These are phyloP conservation scores for Spisula solida DNA, from an alignment of 2,888 invertebrate genomes.

Conservation along the genomic window DNA sequence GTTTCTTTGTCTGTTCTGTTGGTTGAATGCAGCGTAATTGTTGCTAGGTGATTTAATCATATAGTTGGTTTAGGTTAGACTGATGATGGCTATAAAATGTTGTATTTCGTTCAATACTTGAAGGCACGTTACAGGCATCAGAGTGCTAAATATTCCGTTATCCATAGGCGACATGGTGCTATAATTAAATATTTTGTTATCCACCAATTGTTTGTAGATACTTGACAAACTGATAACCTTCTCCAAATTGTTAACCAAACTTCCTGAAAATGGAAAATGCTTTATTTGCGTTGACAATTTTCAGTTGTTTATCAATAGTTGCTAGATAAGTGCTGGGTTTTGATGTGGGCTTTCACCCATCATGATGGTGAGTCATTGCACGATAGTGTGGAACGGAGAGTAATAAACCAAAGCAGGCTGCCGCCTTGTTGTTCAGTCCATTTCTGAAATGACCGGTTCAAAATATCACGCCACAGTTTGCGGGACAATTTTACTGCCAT, in stretches of 20 bases:
- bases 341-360: not conserved
- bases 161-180: not conserved
- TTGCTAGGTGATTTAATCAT: too few species aligned
- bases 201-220: not conserved
- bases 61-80: too few species aligned
- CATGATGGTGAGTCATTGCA: conserved; percentile 12
- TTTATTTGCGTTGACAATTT: conserved; percentile 16
- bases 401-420: not conserved
- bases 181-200: too few species aligned
- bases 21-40: too few species aligned
- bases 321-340: not conserved
- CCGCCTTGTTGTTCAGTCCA: not conserved
- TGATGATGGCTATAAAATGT: not conserved
- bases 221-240: not conserved
- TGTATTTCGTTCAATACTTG: not conserved
- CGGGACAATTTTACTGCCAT: conserved; percentile 40
- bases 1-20: too few species aligned
- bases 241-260: not conserved
- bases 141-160: not conserved
- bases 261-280: conserved; percentile 6
- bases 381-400: not conserved
- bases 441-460: conserved; percentile 36
- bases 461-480: conserved; percentile 1
- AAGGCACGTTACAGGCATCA: not conserved
- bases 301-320: not conserved